Evolutionary conservation across 2,888 invertebrate genomes (phyloP).

Genomic region (Chloromyia formosa): DNA sequence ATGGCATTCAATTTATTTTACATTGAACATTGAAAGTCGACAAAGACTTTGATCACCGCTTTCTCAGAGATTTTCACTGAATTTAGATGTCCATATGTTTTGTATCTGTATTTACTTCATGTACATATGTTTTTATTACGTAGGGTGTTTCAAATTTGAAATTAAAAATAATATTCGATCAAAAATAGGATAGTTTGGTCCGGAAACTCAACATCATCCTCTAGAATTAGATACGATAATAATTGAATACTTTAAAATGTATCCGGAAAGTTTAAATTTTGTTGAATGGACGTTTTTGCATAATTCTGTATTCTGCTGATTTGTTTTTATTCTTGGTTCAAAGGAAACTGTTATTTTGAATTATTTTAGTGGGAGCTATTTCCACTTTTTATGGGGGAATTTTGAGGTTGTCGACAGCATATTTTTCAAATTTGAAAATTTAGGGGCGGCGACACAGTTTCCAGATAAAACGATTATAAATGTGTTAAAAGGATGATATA

Average conservation of each 20-base stretch:
- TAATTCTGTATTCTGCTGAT: neutral
- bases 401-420: neutral
- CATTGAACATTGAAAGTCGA: no score
- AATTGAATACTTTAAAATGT: neutral
- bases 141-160: neutral
- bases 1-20: slow-evolving; percentile 39
- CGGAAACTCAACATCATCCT: no score
- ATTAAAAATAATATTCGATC: slow-evolving; percentile 25
- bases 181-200: slow-evolving; percentile 17
- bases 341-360: slow-evolving; percentile 17
- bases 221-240: no score
- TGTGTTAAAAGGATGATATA: no score
- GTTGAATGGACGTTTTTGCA: neutral
- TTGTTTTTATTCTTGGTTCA: slow-evolving; percentile 17
- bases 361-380: neutral
- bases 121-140: neutral
- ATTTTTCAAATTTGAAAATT: no score
- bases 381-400: neutral
- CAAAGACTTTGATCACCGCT: no score
- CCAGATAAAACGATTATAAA: no score
- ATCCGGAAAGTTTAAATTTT: slow-evolving; percentile 25
- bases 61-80: no score
- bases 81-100: no score
- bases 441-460: no score
- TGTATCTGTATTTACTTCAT: neutral